Percentiles rank a stretch among this genome's conserved stretches.
phyloP scores from a whole-genome alignment of 1,140 invertebrate species.

The Monomorium pharaonis region DNA sequence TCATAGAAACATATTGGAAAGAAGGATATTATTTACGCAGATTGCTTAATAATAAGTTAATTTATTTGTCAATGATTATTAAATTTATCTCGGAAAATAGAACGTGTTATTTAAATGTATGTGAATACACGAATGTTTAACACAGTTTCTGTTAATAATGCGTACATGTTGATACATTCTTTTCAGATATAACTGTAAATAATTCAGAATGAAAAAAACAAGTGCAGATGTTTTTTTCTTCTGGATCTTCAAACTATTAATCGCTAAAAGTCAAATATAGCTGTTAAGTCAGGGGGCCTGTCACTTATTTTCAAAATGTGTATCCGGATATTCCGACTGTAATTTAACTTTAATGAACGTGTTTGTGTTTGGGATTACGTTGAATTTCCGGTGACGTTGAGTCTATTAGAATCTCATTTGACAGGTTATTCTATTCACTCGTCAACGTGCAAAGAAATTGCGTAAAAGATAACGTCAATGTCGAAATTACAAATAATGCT shows the following conservation, averaged over 20 bases:
- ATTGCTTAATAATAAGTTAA: background rate
- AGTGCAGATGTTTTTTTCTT: too few species aligned
- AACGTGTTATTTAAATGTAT: background rate
- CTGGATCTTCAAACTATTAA: too few species aligned
- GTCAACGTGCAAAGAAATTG: background rate
- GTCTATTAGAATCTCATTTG: conserved; percentile 30
- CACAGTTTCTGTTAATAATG: background rate
- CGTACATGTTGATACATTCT: background rate
- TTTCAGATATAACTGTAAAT: background rate
- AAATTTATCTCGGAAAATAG: background rate
- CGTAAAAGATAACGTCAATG: background rate
- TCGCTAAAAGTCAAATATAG: too few species aligned
- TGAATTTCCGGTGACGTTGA: conserved; percentile 18
- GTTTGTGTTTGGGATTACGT: conserved; percentile 17
- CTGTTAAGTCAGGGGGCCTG: background rate
- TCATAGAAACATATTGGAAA: background rate
- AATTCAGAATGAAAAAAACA: too few species aligned
- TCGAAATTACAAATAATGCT: background rate
- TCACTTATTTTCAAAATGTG: background rate
- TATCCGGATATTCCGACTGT: conserved; percentile 1
- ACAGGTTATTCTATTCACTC: conserved; percentile 3
- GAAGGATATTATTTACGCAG: background rate
- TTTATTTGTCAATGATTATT: background rate
- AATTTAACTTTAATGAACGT: conserved; percentile 10
- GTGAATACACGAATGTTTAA: conserved; percentile 17